Evolutionary conservation across 2,113 vertebrate species (phyloP), one percentile per base, ranked within the genome.

Genomic region (Ictalurus furcatus): DNA sequence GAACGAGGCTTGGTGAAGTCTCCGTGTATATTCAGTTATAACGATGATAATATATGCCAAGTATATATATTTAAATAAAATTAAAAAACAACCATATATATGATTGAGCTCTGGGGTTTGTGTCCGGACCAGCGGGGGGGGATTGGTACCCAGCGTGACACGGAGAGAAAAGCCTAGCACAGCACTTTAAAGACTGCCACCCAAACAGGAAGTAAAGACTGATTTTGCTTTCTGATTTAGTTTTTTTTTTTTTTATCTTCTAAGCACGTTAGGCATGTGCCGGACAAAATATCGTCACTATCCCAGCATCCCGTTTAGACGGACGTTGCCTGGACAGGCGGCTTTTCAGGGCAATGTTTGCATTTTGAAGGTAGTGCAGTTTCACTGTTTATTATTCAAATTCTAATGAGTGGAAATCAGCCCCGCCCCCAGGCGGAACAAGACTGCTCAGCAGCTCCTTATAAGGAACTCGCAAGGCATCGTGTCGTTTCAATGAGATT

Each of bases 171-270:
- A 92, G 94, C 93, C 91, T 91, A 95, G 95, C 95, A 95, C 94
- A 95, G 95, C 95, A 95, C 96, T 96, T 96, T 95, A 95, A 88
- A 94, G 93, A 94, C 94, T 93, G 94, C 94, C 94, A 89, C 92
- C 93, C 90, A 92, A 92, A 92, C 91, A 88, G 83, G 92, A 95
- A 93, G 88, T 91, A 90, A 73, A 91, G 92, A 92, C 92, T 79
- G 90, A 91, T 91, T 90, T 48, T 91, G 34, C 88, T 89, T n/a
- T 67, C 88, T 83, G 19, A 54, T 88, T 76, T 17, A 19, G 25
- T 1, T 34, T 63, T 44, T 82, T 16, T 30, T 7, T 44, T n/a
- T 34, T 30, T 63, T 16, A 25, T 16, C 71, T 83, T 44, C 8
- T 69, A 81, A 54, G n/a, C 30, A 83, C 1, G 23, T 48, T 40